Evolutionary conservation across 2,113 vertebrate species (phyloP).

Genomic region (Neodon shergylaensis): DNA sequence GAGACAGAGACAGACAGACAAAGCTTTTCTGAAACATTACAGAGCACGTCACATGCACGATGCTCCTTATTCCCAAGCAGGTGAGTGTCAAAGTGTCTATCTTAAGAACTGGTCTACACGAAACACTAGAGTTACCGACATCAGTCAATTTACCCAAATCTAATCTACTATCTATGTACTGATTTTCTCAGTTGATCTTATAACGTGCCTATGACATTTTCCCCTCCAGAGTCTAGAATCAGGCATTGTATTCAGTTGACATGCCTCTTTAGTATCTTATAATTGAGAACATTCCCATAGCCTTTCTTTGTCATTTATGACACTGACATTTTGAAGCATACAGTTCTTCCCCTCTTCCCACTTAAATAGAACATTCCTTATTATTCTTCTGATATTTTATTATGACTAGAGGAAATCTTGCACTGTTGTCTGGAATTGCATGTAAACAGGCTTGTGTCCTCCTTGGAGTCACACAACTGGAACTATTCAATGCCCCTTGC

Average conservation of each 20-base stretch:
- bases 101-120: neutral
- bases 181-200: slow-evolving; percentile 8
- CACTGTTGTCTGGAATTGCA: neutral
- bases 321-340: slow-evolving; percentile 65
- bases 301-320: slow-evolving; percentile 63
- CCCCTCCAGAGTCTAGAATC: neutral
- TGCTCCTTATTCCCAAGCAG: neutral
- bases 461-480: neutral
- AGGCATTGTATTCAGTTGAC: slow-evolving; percentile 37
- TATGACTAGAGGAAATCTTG: neutral
- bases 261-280: slow-evolving; percentile 29
- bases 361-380: neutral
- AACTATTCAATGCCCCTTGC: neutral
- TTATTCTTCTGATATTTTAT: slow-evolving; percentile 48
- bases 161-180: neutral
- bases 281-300: slow-evolving; percentile 52
- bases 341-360: slow-evolving; percentile 12
- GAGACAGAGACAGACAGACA: too few species aligned
- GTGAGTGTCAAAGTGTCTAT: neutral
- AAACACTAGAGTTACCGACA: neutral
- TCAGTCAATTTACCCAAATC: neutral
- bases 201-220: neutral
- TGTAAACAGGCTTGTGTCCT: neutral
- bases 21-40: neutral
- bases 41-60: neutral